Evolutionary conservation across 1,140 invertebrate genomes (phyloP), one percentile per base, ranked within the genome.

Genomic region (Homarus americanus): DNA sequence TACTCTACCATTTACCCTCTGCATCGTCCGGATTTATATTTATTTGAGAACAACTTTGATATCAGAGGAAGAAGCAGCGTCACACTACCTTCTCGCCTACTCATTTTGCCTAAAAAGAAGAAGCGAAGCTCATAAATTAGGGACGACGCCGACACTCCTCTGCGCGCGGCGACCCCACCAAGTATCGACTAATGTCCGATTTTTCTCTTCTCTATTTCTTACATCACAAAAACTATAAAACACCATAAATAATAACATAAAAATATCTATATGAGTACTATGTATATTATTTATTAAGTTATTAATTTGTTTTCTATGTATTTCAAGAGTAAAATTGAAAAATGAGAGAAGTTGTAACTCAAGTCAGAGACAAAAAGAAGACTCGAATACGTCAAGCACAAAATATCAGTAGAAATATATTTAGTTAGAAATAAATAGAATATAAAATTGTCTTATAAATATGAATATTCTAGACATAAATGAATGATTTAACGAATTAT

Each of bases 21-120:
- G 28, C 58, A 80, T 66, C 17, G 63, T 53, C 76, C 34, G 44
- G 36, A 9, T 72, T 49, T 34, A 53, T 79, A 44, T 28, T 32
- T 72, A 82, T 80, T 66, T 69, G 40, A 49, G 3, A 80, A 41
- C 49, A 82, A 49, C 76, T 69, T 36, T 58, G 53, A 88, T 79
- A 80, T 36, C 40, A 72, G 58, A 88, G 86, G 86, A 88, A 88
- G 53, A 88, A 88, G 76, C 53, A 63, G 78, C 41, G 72, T 66
- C 88, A 90, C 88, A 90, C 88, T 90, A 90, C 88, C 88, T 90
- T 90, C 88, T 90, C 88, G 88, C 82, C 73, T 90, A 90, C 80
- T 90, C 88, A 90, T 90, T 83, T 90, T 76, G 88, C 80, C 88
- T 90, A 84, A 90, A 90, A 76, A 90, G 88, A 83, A 90, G 80